Base-by-base conservation (phyloP, 1,140 invertebrate species). In the Anthonomus grandis region DNA sequence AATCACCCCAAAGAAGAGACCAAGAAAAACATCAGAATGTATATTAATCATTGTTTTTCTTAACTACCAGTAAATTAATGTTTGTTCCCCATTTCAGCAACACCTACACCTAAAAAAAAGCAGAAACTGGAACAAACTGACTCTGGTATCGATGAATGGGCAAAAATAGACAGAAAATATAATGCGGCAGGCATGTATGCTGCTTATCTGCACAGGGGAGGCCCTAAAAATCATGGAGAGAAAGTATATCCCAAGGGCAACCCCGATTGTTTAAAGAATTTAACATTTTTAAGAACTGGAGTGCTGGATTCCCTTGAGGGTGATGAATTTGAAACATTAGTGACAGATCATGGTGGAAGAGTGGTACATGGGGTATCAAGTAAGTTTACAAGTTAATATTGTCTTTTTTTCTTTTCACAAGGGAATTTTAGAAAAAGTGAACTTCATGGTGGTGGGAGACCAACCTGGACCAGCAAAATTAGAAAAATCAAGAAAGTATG, bases 291-390 rank as follows among this genome's bases (percentile, higher is more conserved):
- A 6, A 75, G 93, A 37, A 95, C 91, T 55, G 94, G 94, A 17
- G 87, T 95, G 4, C 76, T 94, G 9, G 93, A 95, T 69, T 93
- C 90, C 0, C 78, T 97, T 61, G 91, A 94, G 68, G 78, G 87
- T 23, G 87, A 93, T 24, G 91, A 94, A 65, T 82, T 84, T 17
- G 80, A 82, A 36, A 80, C 79, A 17, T 72, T 93, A 9, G 84
- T 95, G 21, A 83, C 83, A 54, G 83, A 86, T 61, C 90, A 90
- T 73, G 91, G 92, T 18, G 94, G 93, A 0, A 83, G 83, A 71
- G 79, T 91, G 1, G 86, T 89, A 49, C 79, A 75, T 13, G 72
- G 76, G 27, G 74, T 96, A 10, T 93, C 91, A 83, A 76, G 79
- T 81, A 68, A 60, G 37, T 21, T n/a, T n/a, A n/a, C n/a, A n/a